phyloP scores from a whole-genome alignment of 2,797 vertebrate genomes.

The Sebastes ruberrimus region DNA sequence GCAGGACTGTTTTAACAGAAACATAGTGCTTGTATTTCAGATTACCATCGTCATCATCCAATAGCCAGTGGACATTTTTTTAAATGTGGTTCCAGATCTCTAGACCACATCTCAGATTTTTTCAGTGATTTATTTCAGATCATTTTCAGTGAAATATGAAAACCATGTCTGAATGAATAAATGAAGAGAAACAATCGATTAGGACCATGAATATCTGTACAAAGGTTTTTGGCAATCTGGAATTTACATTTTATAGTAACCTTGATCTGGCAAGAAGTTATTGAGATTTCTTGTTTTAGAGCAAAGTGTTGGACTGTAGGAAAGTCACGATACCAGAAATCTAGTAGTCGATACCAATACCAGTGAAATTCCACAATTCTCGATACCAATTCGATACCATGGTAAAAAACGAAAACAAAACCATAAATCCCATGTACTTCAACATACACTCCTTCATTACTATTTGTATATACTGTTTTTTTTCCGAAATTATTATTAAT shows the following conservation, averaged over 20 bases:
- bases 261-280: background rate
- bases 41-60: background rate
- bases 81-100: background rate
- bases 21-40: background rate
- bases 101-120: background rate
- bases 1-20: background rate
- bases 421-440: too few species aligned
- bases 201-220: background rate
- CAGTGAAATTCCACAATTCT: too few species aligned
- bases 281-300: background rate
- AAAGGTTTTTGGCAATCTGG: background rate
- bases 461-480: too few species aligned
- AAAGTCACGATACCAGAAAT: too few species aligned
- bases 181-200: background rate
- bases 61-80: background rate
- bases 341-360: too few species aligned
- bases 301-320: background rate
- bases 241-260: background rate
- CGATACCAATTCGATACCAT: too few species aligned
- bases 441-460: too few species aligned
- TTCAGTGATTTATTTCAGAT: background rate
- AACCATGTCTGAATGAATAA: background rate
- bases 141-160: background rate
- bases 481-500: too few species aligned
- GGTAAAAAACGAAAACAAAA: too few species aligned